Evolutionary conservation across 1,140 invertebrate species (phyloP), one percentile per base, ranked within the genome.

Genomic region (Stegodyphus dumicola): DNA sequence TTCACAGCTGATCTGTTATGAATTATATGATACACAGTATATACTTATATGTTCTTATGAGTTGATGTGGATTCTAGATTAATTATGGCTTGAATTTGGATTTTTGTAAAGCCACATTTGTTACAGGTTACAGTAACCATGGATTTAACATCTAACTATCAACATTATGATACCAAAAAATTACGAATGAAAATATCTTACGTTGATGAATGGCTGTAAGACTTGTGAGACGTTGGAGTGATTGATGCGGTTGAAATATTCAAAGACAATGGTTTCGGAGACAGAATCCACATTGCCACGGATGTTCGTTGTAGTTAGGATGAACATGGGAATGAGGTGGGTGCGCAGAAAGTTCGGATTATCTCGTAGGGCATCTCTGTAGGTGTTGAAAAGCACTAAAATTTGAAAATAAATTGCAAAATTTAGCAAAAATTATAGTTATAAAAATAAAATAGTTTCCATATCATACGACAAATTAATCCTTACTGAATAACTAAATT

Each of bases 201-300:
- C 88, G 51, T 89, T 89, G 15, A 89, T 83, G 33, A 88, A 89
- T 15, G 87, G 64, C 2, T 77, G 73, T 18, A 85, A 49, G 1
- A 89, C 49, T 64, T 88, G 85, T 0, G 88, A 81, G 54, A 84
- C 65, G 75, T 89, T 89, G 11, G 79, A 64, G 15, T 77, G 53
- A 53, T 88, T 77, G 33, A 88, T 73, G 15, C 79, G 56, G 69
- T 87, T 86, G 65, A 89, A 89, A 53, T 89, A 89, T 53, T 77
- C 71, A 53, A 77, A 87, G 13, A 88, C 52, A 48, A 89, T 74
- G 15, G 86, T 83, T 6, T 83, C 69, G 10, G 78, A 64, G 2
- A 89, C 83, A n/a, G 80, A 75, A n/a, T 84, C 86, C 66, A 77
- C 80, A 11, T 79, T 84, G 0, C 74, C 76, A 13, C 71, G 18